These are phyloP conservation scores for Arenaria interpres DNA, from an alignment of 2,113 vertebrate genomes.

Conservation along the genomic window DNA sequence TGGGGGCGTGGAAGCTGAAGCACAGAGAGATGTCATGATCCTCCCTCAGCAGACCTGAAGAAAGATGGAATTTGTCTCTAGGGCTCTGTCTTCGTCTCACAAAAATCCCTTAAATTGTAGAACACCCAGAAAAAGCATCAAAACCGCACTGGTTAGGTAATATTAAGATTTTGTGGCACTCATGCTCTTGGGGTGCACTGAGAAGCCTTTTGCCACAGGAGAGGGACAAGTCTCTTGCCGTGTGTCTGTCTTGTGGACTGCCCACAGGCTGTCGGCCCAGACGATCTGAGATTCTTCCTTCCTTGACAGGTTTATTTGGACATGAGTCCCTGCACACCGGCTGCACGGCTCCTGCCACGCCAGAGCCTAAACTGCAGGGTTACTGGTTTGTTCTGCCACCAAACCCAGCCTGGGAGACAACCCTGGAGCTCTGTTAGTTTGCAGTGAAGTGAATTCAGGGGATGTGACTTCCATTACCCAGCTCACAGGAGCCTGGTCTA, in stretches of 20 bases:
- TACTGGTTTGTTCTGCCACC: not conserved
- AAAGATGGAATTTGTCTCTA: not conserved
- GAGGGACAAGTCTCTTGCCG: not conserved
- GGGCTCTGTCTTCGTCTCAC: not conserved
- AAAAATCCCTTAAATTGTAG: not conserved
- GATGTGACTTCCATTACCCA: not conserved
- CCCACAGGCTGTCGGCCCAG: not conserved
- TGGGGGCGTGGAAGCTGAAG: fast-evolving
- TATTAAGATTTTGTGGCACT: not conserved
- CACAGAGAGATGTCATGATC: not conserved
- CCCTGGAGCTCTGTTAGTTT: not conserved
- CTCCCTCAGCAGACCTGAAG: not conserved
- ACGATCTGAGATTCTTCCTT: not conserved
- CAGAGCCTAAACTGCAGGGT: not conserved
- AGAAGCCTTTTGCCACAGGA: not conserved
- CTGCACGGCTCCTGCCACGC: not conserved
- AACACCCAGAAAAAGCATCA: not conserved
- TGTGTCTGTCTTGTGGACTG: not conserved
- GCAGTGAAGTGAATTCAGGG: too few relatives aligned
- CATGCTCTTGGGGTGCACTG: not conserved
- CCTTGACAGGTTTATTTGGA: not conserved
- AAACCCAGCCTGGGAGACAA: not conserved
- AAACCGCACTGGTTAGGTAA: not conserved
- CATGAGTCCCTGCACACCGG: not conserved
- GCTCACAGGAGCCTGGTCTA: not conserved